Evolutionary conservation across 2,797 vertebrate species (phyloP), one percentile per base, ranked within the genome.

Genomic region (Megalops cyprinoides): DNA sequence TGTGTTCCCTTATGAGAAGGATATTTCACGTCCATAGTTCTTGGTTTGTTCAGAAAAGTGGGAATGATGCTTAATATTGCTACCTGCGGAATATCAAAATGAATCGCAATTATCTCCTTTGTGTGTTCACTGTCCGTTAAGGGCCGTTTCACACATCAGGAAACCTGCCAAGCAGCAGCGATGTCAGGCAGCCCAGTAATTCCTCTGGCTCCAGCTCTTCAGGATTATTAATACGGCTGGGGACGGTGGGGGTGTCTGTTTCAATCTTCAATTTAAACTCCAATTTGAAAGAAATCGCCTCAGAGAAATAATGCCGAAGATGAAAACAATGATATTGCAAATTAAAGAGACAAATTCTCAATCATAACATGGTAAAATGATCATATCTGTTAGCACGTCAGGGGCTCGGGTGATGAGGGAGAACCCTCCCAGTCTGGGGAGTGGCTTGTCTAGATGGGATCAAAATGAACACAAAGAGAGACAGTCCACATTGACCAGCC

Each of bases 211-310:
- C 34, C 34, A 4, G 25, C 65, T n/a, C 1, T 69, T 69, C 8
- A 15, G 37, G 15, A 39, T 4, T 39, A 39, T 69, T 8, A 39
- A 3, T 31, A 37, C 39, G 65, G 34, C 25, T 15, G 31, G 34
- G 34, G 14, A 23, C 31, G 10, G 62, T 67, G 34, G 62, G 34
- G 15, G 37, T 5, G 14, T 8, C 31, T 39, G 65, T 69, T 42
- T 69, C 31, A 69, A 39, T 69, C 39, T 23, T 39, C 9, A 15
- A 37, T 69, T 69, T 39, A 39, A 39, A 42, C 69, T 69, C 18
- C 37, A 69, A 37, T 69, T 39, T 69, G 14, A 69, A 69, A 69
- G 18, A 34, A 65, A n/a, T n/a, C n/a, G n/a, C n/a, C n/a, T 58
- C 5, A 12, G 65, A 0, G 4, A 3, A 15, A 69, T 14, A 8